Base-by-base conservation (phyloP, 64 coral and sea anemone species). In the Dendronephthya gigantea region DNA sequence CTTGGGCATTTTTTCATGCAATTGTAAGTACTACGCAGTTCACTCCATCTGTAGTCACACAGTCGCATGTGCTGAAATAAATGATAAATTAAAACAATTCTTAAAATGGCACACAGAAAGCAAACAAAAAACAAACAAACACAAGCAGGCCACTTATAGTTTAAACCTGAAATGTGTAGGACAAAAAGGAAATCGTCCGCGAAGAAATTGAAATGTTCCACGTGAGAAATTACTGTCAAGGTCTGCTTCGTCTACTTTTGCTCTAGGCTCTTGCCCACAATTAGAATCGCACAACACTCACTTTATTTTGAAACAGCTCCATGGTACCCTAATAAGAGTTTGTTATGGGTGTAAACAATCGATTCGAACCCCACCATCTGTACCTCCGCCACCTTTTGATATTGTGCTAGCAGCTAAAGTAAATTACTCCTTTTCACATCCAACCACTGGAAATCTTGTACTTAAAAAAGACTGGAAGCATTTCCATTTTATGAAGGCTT, bases 401-500 rank as follows among this genome's bases (percentile, higher is more conserved):
- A 76, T 90, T 86, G 83, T 86, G 9, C 50, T 90, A 36, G 89
- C 62, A 15, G 89, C 89, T 27, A 90, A 90, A 56, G 48, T 90
- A 25, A 31, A 14, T 23, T 86, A 90, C 32, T 90, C 89, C 12
- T 90, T 90, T 49, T 59, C 59, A 32, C 89, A 90, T 31, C 83
- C 83, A 10, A 90, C 14, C 25, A 90, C 89, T 12, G 89, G 89
- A 12, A 39, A 23, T 25, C 48, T 84, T 33, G 59, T 81, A 48
- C 14, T 90, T 55, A 90, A 90, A 82, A 90, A 59, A 39, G 89
- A 90, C 47, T 86, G 89, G 89, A 90, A 90, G 36, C 89, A 90
- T 85, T 90, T 90, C 83, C 83, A 86, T 76, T 79, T 85, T 34
- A 85, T 76, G 39, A 15, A 50, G 49, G n/a, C 83, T 8, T 90